Percentiles rank a stretch among this genome's conserved stretches.
phyloP scores from a whole-genome alignment of 2,113 vertebrate genomes.

The Puffinus mauretanicus region DNA sequence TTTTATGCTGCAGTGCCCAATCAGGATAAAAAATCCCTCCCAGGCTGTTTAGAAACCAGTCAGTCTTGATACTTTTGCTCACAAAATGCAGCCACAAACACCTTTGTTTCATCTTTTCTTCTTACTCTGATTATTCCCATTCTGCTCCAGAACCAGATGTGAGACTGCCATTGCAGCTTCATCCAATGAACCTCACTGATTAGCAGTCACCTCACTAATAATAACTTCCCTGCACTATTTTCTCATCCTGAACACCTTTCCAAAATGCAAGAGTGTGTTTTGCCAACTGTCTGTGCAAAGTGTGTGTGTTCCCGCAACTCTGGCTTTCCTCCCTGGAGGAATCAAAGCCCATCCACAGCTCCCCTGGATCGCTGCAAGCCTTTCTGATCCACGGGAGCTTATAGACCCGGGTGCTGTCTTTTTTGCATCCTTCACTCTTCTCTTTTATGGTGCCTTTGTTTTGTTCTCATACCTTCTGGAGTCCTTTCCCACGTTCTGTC shows the following conservation, averaged over 20 bases:
- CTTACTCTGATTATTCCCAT: not conserved
- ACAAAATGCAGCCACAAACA: not conserved
- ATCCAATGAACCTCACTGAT: not conserved
- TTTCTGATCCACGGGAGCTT: not conserved
- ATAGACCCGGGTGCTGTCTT: not conserved
- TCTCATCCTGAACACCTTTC: not conserved
- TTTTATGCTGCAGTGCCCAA: not conserved
- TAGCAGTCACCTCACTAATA: not conserved
- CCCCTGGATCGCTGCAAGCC: accelerated
- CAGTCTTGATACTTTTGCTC: not conserved
- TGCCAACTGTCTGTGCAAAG: not conserved
- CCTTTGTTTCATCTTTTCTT: not conserved
- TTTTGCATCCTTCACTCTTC: not conserved
- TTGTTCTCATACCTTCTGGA: not conserved
- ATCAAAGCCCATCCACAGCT: not conserved
- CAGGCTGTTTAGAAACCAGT: not conserved
- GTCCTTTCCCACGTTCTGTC: not conserved
- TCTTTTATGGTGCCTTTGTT: not conserved
- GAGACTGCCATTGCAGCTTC: not conserved
- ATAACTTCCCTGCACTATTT: not conserved
- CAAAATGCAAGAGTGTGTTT: no score
- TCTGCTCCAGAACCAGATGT: not conserved
- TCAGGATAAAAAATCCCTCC: not conserved
- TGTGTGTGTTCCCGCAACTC: accelerated
- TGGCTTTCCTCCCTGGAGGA: not conserved